Evolutionary conservation across 2,888 invertebrate genomes (phyloP).

Genomic region (Dinocampus coccinellae): DNA sequence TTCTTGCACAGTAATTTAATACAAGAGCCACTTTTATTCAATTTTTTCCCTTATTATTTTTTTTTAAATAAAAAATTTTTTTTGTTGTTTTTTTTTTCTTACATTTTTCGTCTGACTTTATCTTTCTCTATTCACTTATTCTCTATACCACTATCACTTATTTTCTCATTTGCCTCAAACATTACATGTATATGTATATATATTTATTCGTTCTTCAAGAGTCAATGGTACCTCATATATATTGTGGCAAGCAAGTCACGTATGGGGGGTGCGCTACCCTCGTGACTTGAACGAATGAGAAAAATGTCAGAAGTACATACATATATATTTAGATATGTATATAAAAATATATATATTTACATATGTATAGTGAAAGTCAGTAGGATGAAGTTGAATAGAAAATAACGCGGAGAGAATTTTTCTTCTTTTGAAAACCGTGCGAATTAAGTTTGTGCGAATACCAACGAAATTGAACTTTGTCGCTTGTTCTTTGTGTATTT

Average conservation of each 20-base stretch:
- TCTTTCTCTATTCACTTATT: background rate
- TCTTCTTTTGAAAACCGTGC: constrained; percentile 11
- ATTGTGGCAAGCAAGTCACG: constrained; percentile 25
- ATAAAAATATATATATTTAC: constrained; percentile 12
- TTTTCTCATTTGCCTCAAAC: background rate
- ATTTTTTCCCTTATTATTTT: too few species aligned
- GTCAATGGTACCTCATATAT: constrained; percentile 28
- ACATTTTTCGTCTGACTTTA: background rate
- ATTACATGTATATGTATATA: background rate
- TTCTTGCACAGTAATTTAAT: too few species aligned
- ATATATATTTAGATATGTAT: background rate
- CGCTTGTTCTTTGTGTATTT: constrained; percentile 4
- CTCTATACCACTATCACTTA: background rate
- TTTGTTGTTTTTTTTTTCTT: too few species aligned
- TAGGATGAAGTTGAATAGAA: constrained; percentile 1
- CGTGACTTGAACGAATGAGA: constrained; percentile 20
- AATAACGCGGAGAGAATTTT: background rate
- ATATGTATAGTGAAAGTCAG: background rate
- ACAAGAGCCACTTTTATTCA: too few species aligned
- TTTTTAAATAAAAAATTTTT: too few species aligned
- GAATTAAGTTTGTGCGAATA: constrained; percentile 28
- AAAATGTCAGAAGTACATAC: background rate
- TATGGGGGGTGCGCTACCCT: constrained; percentile 19
- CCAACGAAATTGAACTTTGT: constrained; percentile 24
- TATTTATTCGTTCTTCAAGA: constrained; percentile 22